phyloP scores from a whole-genome alignment of 2,888 invertebrate species.

The Brachynemurus nebulosus region DNA sequence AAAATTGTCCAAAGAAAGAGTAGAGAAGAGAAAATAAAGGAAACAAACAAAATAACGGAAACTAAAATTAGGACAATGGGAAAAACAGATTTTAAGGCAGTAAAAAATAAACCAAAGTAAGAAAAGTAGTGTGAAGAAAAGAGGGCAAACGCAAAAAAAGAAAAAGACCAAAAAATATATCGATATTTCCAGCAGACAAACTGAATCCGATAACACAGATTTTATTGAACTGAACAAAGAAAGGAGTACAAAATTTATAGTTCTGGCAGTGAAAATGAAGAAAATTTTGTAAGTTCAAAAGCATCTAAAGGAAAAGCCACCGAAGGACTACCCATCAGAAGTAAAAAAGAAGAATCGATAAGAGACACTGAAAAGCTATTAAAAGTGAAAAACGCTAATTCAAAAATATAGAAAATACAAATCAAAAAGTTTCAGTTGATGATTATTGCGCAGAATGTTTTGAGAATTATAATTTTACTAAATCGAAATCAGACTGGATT shows the following conservation, averaged over 20 bases:
- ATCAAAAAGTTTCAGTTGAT: slow-evolving; percentile 1
- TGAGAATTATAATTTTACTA: slow-evolving; percentile 18
- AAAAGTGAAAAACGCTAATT: slow-evolving; percentile 16
- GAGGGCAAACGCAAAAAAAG: slow-evolving; percentile 10
- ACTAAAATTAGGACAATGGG: slow-evolving; percentile 13
- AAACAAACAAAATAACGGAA: slow-evolving; percentile 10
- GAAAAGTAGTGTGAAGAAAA: slow-evolving; percentile 15
- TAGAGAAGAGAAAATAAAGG: slow-evolving; percentile 13
- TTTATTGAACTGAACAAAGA: slow-evolving; percentile 12
- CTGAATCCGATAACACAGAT: slow-evolving; percentile 11
- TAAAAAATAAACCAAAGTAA: no score
- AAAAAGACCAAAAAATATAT: slow-evolving; percentile 8
- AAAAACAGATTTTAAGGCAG: no score
- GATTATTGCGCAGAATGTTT: slow-evolving; percentile 12
- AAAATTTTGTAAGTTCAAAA: slow-evolving; percentile 14
- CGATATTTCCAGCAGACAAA: neutral
- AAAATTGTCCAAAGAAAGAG: slow-evolving; percentile 6
- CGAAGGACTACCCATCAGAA: slow-evolving; percentile 13
- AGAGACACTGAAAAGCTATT: slow-evolving; percentile 16
- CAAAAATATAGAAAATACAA: slow-evolving; percentile 11
- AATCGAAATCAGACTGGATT: slow-evolving; percentile 17
- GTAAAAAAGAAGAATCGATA: slow-evolving; percentile 11
- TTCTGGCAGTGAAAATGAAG: slow-evolving; percentile 14
- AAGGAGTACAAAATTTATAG: slow-evolving; percentile 13
- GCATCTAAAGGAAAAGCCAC: slow-evolving; percentile 14